A percentile compares a stretch with the other conserved stretches of the same genome.
Evolutionary conservation across 2,113 vertebrate species (phyloP).

Genomic region (Aythya baeri): DNA sequence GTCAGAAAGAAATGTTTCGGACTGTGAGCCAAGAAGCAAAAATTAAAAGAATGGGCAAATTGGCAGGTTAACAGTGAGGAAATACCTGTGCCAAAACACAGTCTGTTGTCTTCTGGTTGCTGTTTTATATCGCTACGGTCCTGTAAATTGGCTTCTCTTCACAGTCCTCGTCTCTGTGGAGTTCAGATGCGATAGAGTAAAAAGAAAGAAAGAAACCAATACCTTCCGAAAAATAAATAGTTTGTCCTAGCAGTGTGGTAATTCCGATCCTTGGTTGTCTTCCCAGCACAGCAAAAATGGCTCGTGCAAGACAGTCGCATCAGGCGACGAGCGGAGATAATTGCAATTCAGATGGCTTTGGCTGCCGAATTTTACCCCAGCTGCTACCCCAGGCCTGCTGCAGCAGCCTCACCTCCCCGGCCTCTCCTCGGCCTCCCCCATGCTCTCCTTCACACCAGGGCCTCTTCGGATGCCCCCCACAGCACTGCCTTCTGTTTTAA

Average conservation of each 20-base stretch:
- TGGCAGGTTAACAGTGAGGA: slow-evolving; percentile 21
- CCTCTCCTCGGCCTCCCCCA: neutral
- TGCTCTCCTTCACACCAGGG: neutral
- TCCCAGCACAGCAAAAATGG: neutral
- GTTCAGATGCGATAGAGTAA: neutral
- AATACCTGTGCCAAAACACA: slow-evolving; percentile 21
- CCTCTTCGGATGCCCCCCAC: neutral
- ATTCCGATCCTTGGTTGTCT: neutral
- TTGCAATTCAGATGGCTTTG: slow-evolving; percentile 37
- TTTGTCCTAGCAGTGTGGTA: neutral
- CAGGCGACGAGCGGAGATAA: neutral
- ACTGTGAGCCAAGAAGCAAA: slow-evolving; percentile 15
- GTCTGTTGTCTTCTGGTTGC: neutral
- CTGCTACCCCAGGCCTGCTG: neutral
- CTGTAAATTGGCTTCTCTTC: neutral
- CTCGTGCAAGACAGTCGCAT: neutral
- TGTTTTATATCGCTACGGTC: neutral
- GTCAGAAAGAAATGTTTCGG: slow-evolving; percentile 23
- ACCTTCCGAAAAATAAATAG: neutral
- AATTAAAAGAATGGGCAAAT: slow-evolving; percentile 31
- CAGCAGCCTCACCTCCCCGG: too few relatives aligned
- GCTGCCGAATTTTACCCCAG: slow-evolving; percentile 7
- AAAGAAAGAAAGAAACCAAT: neutral
- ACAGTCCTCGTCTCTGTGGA: neutral
- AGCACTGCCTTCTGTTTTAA: neutral